Evolutionary conservation across 1,140 invertebrate species (phyloP).

Genomic region (Trachymyrmex septentrionalis): DNA sequence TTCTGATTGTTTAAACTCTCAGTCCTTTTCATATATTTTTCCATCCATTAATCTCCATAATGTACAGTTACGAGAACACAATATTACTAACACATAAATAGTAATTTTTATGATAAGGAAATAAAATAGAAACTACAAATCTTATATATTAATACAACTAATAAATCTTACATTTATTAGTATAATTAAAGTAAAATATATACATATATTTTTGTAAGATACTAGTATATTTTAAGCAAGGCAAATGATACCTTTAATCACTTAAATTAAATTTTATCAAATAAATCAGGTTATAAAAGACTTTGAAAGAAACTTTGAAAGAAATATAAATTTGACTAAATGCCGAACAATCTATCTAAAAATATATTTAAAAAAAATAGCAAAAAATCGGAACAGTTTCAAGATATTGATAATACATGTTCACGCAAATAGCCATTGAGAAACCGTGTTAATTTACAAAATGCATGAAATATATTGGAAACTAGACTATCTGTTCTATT

Average conservation of each 20-base stretch:
- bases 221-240: not conserved
- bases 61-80: not conserved
- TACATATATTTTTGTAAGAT: not conserved
- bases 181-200: too few species aligned
- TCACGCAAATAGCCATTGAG: slow-evolving; percentile 4
- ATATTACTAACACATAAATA: not conserved
- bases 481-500: slow-evolving; percentile 31
- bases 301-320: not conserved
- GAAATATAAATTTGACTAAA: not conserved
- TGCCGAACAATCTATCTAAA: not conserved
- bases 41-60: not conserved
- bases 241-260: not conserved
- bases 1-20: not conserved
- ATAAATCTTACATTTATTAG: too few species aligned
- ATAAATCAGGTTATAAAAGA: not conserved
- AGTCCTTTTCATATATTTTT: not conserved
- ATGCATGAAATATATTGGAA: slow-evolving; percentile 2
- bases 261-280: not conserved
- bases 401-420: not conserved
- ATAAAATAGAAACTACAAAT: slow-evolving; percentile 5
- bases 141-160: not conserved
- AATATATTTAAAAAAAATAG: not conserved
- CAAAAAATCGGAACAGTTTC: not conserved
- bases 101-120: not conserved
- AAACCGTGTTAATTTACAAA: not conserved